phyloP scores from a whole-genome alignment of 1,140 invertebrate genomes.

The Notospermus geniculatus region DNA sequence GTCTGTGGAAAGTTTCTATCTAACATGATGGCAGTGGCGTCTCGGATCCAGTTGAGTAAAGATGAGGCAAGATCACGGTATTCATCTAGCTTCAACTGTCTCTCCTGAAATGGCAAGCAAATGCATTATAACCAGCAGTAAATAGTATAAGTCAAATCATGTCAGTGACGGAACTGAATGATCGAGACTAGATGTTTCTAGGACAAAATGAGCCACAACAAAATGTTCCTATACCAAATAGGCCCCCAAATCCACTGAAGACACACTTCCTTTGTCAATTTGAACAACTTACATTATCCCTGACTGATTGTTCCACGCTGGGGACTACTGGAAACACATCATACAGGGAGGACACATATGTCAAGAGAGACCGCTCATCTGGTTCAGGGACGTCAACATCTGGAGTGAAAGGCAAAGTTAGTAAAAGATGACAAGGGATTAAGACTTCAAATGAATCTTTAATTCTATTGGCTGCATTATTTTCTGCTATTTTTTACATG shows the following conservation, averaged over 20 bases:
- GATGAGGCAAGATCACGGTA: slow-evolving; percentile 84
- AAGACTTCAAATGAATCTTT: too few relatives aligned
- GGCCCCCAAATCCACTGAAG: too few relatives aligned
- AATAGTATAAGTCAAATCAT: too few relatives aligned
- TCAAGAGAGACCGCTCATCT: slow-evolving; percentile 98
- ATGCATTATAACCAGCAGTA: too few relatives aligned
- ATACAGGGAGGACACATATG: slow-evolving; percentile 98
- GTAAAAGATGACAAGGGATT: too few relatives aligned
- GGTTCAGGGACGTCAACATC: slow-evolving; percentile 98
- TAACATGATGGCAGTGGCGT: slow-evolving; percentile 81
- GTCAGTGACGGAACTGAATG: too few relatives aligned
- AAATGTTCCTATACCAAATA: too few relatives aligned
- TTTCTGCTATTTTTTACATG: too few relatives aligned
- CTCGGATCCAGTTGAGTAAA: slow-evolving; percentile 85
- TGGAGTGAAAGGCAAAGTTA: slow-evolving; percentile 58
- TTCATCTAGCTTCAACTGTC: slow-evolving; percentile 82
- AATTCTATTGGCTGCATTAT: too few relatives aligned
- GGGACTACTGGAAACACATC: slow-evolving; percentile 79
- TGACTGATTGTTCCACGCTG: slow-evolving; percentile 72
- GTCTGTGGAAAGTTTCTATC: slow-evolving; percentile 89
- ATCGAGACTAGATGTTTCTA: too few relatives aligned
- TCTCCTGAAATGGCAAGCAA: slow-evolving; percentile 69
- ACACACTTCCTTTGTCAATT: too few relatives aligned
- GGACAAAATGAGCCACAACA: too few relatives aligned
- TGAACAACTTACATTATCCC: slow-evolving; percentile 69